phyloP scores from a whole-genome alignment of 2,113 vertebrate species.

The Indri indri region DNA sequence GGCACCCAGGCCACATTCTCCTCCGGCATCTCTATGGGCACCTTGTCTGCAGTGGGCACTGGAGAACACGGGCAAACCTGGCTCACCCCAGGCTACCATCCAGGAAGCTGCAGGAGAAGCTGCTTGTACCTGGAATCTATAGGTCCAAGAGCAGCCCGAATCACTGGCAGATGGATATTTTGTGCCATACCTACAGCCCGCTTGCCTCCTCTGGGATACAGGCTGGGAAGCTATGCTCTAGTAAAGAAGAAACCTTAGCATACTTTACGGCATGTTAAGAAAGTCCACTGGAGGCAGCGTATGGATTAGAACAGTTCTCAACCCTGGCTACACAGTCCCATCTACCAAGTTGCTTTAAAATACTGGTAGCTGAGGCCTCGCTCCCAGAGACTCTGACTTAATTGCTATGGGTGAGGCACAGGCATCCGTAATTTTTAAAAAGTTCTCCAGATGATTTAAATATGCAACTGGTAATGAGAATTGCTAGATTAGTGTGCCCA shows the following conservation, averaged over 20 bases:
- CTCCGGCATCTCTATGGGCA: not conserved
- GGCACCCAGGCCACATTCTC: not conserved
- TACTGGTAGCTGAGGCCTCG: not conserved
- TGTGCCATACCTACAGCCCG: not conserved
- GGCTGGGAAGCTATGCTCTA: not conserved
- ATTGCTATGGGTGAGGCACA: not conserved
- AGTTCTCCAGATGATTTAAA: not conserved
- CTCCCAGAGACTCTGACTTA: not conserved
- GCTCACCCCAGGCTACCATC: not conserved
- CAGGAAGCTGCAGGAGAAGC: not conserved
- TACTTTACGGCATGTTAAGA: not conserved
- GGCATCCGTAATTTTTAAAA: not conserved
- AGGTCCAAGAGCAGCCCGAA: not conserved
- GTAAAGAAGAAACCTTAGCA: not conserved
- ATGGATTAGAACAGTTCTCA: not conserved
- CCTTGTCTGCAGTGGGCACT: not conserved
- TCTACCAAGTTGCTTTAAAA: not conserved
- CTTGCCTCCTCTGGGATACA: not conserved
- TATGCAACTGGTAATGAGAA: not conserved
- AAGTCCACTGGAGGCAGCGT: not conserved
- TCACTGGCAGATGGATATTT: not conserved
- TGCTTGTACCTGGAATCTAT: fast-evolving
- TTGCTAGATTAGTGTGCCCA: not conserved
- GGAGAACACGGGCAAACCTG: not conserved
- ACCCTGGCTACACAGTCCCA: not conserved